Evolutionary conservation across 2,888 invertebrate genomes (phyloP).

Genomic region (Pterostichus madidus): DNA sequence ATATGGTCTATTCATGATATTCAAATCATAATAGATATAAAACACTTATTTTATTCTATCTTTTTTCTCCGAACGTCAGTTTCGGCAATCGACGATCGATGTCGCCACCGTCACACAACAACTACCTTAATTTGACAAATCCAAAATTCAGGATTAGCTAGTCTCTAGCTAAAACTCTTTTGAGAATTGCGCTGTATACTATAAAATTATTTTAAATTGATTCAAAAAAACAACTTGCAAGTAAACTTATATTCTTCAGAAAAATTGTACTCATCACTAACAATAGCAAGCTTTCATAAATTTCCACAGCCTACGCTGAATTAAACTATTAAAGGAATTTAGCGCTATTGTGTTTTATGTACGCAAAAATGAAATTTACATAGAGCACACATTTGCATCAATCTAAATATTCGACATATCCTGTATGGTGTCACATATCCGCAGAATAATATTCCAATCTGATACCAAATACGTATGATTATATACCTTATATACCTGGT

Average conservation of each 20-base stretch:
- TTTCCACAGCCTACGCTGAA: constrained; percentile 9
- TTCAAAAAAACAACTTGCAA: too few species aligned
- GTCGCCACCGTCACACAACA: too few species aligned
- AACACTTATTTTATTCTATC: too few species aligned
- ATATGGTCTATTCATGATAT: too few species aligned
- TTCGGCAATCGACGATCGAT: too few species aligned
- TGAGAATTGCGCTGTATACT: too few species aligned
- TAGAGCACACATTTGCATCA: constrained; percentile 43
- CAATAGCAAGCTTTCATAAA: background rate
- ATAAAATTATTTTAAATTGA: too few species aligned
- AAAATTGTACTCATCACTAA: background rate
- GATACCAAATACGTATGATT: constrained; percentile 18
- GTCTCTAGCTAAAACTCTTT: too few species aligned
- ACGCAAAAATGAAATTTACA: constrained; percentile 32
- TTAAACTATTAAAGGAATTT: background rate
- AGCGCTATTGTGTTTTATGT: constrained; percentile 33
- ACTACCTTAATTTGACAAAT: too few species aligned
- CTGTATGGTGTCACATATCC: constrained; percentile 54
- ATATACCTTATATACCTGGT: constrained; percentile 5
- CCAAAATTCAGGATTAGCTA: too few species aligned
- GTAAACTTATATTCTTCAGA: background rate
- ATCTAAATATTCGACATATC: constrained; percentile 45
- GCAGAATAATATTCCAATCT: constrained; percentile 3
- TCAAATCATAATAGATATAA: too few species aligned
- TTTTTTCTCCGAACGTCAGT: too few species aligned